These are phyloP conservation scores for Epinotia bilunana DNA, from an alignment of 2,888 invertebrate species.

Conservation along the genomic window DNA sequence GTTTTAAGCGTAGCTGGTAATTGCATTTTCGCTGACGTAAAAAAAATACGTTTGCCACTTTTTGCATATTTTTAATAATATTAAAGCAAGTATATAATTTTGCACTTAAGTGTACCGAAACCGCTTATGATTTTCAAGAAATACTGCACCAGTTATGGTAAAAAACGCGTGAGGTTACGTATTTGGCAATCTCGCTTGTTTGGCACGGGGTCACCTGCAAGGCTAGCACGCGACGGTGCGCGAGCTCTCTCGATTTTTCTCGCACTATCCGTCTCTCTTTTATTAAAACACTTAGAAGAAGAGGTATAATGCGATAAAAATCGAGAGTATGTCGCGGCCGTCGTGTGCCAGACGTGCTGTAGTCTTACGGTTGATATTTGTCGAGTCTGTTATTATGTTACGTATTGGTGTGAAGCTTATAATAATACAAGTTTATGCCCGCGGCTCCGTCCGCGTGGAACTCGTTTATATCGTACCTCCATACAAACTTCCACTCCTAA, in stretches of 20 bases:
- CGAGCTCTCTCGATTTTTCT: too few relatives aligned
- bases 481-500: too few relatives aligned
- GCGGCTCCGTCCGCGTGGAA: too few relatives aligned
- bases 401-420: slow-evolving; percentile 6
- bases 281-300: too few relatives aligned
- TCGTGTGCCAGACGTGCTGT: too few relatives aligned
- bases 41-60: not conserved
- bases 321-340: too few relatives aligned
- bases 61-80: not conserved
- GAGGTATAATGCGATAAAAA: too few relatives aligned
- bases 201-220: slow-evolving; percentile 27
- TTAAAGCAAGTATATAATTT: not conserved
- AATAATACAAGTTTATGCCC: too few relatives aligned
- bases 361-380: slow-evolving; percentile 20
- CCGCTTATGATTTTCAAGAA: slow-evolving; percentile 14
- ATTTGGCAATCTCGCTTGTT: slow-evolving; percentile 31
- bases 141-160: slow-evolving; percentile 20
- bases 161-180: slow-evolving; percentile 10
- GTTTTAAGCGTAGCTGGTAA: too few relatives aligned
- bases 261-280: too few relatives aligned
- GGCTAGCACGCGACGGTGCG: too few relatives aligned
- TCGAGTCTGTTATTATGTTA: slow-evolving; percentile 9
- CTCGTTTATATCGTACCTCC: too few relatives aligned
- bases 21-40: not conserved
- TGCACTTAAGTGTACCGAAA: slow-evolving; percentile 16